Evolutionary conservation across 2,888 invertebrate genomes (phyloP).

Genomic region (Dexiosoma caninum): DNA sequence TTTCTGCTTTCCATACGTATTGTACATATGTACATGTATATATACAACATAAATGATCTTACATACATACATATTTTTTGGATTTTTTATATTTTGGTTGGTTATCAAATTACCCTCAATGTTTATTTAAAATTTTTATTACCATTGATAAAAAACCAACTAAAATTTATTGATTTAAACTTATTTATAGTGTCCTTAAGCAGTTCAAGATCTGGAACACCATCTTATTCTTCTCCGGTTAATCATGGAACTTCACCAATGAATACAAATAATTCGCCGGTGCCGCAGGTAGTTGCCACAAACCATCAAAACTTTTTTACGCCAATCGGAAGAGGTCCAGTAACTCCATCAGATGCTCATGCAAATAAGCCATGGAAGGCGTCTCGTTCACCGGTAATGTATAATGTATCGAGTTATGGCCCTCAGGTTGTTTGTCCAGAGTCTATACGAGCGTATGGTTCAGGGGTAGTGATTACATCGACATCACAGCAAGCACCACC

Average conservation of each 20-base stretch:
- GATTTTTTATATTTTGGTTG: too few species aligned
- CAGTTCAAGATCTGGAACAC: slow-evolving; percentile 94
- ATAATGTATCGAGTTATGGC: slow-evolving; percentile 71
- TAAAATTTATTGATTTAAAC: slow-evolving; percentile 30
- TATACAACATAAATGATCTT: too few species aligned
- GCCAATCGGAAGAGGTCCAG: slow-evolving; percentile 82
- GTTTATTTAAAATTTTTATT: slow-evolving; percentile 72
- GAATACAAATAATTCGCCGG: slow-evolving; percentile 80
- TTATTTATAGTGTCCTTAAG: slow-evolving; percentile 89
- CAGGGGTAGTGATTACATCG: slow-evolving; percentile 67
- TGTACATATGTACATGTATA: too few species aligned
- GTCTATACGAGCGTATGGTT: slow-evolving; percentile 70
- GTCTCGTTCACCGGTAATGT: slow-evolving; percentile 76
- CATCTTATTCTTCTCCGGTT: slow-evolving; percentile 89
- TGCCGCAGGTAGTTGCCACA: slow-evolving; percentile 84
- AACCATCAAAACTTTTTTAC: slow-evolving; percentile 93
- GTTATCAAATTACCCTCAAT: slow-evolving; percentile 76
- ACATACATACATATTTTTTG: too few species aligned
- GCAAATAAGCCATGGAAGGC: slow-evolving; percentile 75
- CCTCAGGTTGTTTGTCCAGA: slow-evolving; percentile 74
- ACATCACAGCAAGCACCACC: slow-evolving; percentile 67
- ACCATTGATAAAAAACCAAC: neutral
- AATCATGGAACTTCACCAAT: slow-evolving; percentile 84
- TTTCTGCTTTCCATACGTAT: too few species aligned
- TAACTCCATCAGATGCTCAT: slow-evolving; percentile 63